These are phyloP conservation scores for Galaxea fascicularis DNA, from an alignment of 92 coral and sea anemone genomes.

Conservation along the genomic window DNA sequence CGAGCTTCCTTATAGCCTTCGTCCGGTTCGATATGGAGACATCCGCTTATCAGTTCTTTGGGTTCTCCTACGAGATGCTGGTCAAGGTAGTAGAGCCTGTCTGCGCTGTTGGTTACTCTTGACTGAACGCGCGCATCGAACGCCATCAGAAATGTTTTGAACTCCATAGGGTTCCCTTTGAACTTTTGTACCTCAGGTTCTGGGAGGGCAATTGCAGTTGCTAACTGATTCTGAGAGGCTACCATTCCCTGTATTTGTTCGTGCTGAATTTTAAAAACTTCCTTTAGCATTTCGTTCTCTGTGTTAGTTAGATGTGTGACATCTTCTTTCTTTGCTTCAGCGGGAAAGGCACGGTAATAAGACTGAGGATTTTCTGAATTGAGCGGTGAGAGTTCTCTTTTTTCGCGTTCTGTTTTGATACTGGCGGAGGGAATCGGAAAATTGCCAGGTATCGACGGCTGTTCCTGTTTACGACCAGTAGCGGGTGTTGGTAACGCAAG, in stretches of 20 bases:
- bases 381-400: too few species aligned
- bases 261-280: too few species aligned
- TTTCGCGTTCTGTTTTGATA: slow-evolving; percentile 25
- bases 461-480: too few species aligned
- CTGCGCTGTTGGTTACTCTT: too few species aligned
- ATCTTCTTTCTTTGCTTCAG: slow-evolving; percentile 3
- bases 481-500: too few species aligned
- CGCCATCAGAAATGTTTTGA: slow-evolving; percentile 63
- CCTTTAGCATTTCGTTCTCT: neutral
- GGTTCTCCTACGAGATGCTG: too few species aligned
- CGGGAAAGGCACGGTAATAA: slow-evolving; percentile 14
- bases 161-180: slow-evolving; percentile 63
- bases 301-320: slow-evolving; percentile 24
- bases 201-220: slow-evolving; percentile 69
- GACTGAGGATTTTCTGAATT: slow-evolving; percentile 7
- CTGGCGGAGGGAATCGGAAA: slow-evolving; percentile 9
- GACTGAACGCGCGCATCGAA: slow-evolving; percentile 59
- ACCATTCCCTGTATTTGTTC: too few species aligned
- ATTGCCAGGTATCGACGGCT: slow-evolving; percentile 13
- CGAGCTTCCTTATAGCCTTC: too few species aligned
- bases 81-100: too few species aligned
- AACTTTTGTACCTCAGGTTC: slow-evolving; percentile 54
- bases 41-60: too few species aligned
- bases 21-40: too few species aligned
- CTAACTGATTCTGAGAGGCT: too few species aligned